A percentile compares a stretch with the other conserved stretches of the same genome.
These are phyloP conservation scores for Erethizon dorsatum DNA, from an alignment of 2,797 vertebrate genomes.

Conservation along the genomic window DNA sequence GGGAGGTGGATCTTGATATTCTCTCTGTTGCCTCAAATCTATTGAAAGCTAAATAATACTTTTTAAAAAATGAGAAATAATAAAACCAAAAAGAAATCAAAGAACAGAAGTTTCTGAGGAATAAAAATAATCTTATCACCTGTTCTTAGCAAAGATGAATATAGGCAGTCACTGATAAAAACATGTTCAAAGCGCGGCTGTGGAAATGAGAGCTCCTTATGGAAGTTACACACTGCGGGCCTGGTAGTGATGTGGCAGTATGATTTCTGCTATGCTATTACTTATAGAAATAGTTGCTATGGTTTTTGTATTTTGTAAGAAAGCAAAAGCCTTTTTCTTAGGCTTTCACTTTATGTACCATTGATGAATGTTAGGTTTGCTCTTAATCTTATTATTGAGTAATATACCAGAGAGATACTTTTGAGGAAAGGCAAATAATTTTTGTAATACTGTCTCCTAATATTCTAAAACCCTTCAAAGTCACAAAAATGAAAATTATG, in stretches of 20 bases:
- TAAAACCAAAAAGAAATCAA: neutral
- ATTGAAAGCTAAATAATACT: neutral
- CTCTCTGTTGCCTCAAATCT: neutral
- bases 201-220: neutral
- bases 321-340: neutral
- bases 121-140: neutral
- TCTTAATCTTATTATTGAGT: neutral
- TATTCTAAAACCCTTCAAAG: neutral
- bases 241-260: neutral
- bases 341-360: neutral
- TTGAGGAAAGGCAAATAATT: neutral
- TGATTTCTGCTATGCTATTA: neutral
- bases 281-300: neutral
- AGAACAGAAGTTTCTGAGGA: neutral
- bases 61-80: neutral
- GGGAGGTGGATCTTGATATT: neutral
- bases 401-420: neutral
- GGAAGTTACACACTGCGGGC: neutral
- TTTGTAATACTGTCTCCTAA: neutral
- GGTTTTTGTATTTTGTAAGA: neutral
- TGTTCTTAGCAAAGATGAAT: neutral
- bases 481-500: neutral
- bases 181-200: neutral
- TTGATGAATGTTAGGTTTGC: neutral
- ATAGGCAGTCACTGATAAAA: neutral